Evolutionary conservation across 2,113 vertebrate species (phyloP).

Genomic region (Gracilinanus agilis): DNA sequence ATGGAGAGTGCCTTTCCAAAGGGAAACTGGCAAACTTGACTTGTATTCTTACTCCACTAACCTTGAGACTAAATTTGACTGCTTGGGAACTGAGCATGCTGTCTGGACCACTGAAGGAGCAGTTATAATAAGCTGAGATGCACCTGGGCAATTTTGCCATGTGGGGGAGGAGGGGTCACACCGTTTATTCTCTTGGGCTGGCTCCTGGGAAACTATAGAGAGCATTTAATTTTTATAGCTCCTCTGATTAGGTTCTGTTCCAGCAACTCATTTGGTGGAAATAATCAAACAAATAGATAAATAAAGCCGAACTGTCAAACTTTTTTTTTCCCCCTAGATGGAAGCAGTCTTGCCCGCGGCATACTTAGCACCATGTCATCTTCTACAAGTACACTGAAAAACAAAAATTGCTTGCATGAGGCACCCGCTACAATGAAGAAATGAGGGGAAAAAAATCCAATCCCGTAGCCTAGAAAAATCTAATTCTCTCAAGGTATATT

Average conservation of each 20-base stretch:
- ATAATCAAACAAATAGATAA: slow-evolving; percentile 43
- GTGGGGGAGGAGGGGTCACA: neutral
- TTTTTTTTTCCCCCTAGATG: neutral
- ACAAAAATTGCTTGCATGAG: slow-evolving; percentile 71
- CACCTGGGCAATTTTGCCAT: slow-evolving; percentile 9
- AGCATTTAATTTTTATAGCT: slow-evolving; percentile 27
- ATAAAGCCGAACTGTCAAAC: neutral
- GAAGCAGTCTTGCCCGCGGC: slow-evolving; percentile 30
- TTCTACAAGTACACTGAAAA: slow-evolving; percentile 43
- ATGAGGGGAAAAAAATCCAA: slow-evolving; percentile 51
- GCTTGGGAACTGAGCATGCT: neutral
- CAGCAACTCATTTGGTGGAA: slow-evolving; percentile 16
- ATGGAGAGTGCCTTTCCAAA: neutral
- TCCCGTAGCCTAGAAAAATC: slow-evolving; percentile 80
- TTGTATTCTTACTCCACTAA: slow-evolving; percentile 37
- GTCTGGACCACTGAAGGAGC: neutral
- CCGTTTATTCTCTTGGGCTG: neutral
- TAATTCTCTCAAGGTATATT: slow-evolving; percentile 80
- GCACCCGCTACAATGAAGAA: slow-evolving; percentile 53
- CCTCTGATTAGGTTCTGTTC: slow-evolving; percentile 34
- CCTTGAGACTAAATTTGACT: slow-evolving; percentile 50
- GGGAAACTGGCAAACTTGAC: slow-evolving; percentile 16
- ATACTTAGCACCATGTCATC: slow-evolving; percentile 49
- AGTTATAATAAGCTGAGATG: slow-evolving; percentile 36
- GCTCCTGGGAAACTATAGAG: slow-evolving; percentile 18